Evolutionary conservation across 1,140 invertebrate species (phyloP), one percentile per base, ranked within the genome.

Genomic region (Drosophila azteca): DNA sequence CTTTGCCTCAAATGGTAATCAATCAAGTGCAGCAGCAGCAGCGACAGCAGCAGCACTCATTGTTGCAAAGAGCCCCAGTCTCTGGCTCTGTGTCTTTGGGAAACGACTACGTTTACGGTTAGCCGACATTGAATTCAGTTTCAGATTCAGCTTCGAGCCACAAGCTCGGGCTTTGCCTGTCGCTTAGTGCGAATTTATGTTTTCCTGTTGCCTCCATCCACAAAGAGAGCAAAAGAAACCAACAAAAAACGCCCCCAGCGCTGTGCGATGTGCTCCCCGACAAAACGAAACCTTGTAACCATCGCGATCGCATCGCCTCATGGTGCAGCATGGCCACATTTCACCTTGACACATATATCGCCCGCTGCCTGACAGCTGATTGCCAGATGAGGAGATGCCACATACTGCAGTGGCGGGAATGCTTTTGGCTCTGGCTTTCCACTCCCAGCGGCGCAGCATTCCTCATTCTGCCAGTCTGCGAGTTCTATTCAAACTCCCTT

Each of bases 271-370:
- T 39, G 35, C 26, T 48, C 43, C 49, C 59, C 43, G 63, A 65
- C 31, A 53, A 60, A 77, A 54, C 41, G 61, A 62, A 83, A 74
- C 58, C 59, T 82, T 58, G 79, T 64, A 73, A 74, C 58, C 61
- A 71, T 49, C 78, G 51, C 64, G 60, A 62, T 63, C 31, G 44
- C 29, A 62, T 63, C 31, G 44, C 29, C 9, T 39, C 22, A 35
- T 62, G 9, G 60, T 44, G 45, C 54, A 57, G 58, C 57, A 43
- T 51, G 64, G 64, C 68, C 64, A 66, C 82, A 77, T 67, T 84
- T 85, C 77, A 82, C 81, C 81, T 85, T 85, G 81, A 85, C 81
- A 85, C 81, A 85, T 85, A 85, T 85, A 75, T 78, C 39, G 70
- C 17, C 17, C 17, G 17, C 17, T 20, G 17, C 62, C 41, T 71